Base-by-base conservation (phyloP, 2,888 invertebrate species). In the Tolmerus cingulatus region DNA sequence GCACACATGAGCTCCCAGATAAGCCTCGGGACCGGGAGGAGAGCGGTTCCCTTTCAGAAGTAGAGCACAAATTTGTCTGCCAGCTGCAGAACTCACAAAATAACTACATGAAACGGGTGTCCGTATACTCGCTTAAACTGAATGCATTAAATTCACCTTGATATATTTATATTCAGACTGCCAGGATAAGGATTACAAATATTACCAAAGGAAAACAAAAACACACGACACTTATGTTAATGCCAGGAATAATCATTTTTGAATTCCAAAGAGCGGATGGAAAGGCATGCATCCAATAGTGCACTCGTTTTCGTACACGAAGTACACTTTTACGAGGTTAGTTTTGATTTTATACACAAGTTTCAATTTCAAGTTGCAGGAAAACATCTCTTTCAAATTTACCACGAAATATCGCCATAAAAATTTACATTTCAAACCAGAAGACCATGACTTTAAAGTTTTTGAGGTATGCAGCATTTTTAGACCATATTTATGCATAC, bases 41-140 rank as follows among this genome's bases (percentile, higher is more conserved):
- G 12, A 40, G 79, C 23, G 79, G 8, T 46, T 79, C 79, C 74
- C 79, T 23, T 79, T 46, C 79, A 46, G 27, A 79, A 79, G 46
- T 79, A 5, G 79, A 79, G 23, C 79, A 79, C 78, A 46, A 79
- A 46, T 79, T 79, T 79, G 46, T 79, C 79, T 79, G 30, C 79
- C 79, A 79, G 46, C 19, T 8, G 46, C 34, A 79, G 46, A 46
- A 23, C 43, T 79, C 30, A 30, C 79, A 79, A 79, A 79, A 79
- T 79, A 79, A 79, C 43, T 46, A 40, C 46, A 79, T 14, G 30
- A 23, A 46, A 46, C n/a, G 46, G 46, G 46, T 57, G 57, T 57
- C n/a, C 23, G 57, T 57, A 51, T 3, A 43, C 78, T 43, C 19
- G 46, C 23, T 30, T 79, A 46, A 79, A 79, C 43, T 46, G 79